These are phyloP conservation scores for Tolmerus cingulatus DNA, from an alignment of 2,888 invertebrate species.

Conservation along the genomic window DNA sequence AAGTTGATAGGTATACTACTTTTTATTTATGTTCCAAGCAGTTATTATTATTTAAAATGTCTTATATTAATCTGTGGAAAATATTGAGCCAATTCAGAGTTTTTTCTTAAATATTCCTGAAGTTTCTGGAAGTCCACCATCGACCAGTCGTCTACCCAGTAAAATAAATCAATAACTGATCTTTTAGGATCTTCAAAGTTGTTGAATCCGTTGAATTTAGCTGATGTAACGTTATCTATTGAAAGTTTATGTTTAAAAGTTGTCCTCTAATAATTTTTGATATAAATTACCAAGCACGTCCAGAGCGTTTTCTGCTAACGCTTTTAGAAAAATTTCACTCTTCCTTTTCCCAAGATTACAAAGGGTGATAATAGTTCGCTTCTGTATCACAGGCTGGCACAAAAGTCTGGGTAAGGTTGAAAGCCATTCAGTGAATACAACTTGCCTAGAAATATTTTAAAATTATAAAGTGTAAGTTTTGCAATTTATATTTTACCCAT, in stretches of 20 bases:
- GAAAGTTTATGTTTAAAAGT: conserved; percentile 52
- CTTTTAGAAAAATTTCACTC: conserved; percentile 65
- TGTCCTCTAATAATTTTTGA: background rate
- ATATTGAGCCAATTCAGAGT: background rate
- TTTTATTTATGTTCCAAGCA: no score
- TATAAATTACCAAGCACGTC: background rate
- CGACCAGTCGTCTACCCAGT: conserved; percentile 61
- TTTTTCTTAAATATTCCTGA: background rate
- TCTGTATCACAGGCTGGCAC: conserved; percentile 64
- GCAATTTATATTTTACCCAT: conserved; percentile 54
- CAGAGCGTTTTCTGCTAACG: conserved; percentile 63
- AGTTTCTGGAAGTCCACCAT: background rate
- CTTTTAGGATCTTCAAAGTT: conserved; percentile 64
- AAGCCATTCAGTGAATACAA: conserved; percentile 66
- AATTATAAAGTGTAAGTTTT: background rate
- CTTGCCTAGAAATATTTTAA: conserved; percentile 51
- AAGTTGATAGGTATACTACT: no score
- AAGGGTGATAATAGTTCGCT: conserved; percentile 67
- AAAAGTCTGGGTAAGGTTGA: conserved; percentile 68
- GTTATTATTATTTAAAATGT: background rate
- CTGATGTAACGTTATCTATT: conserved; percentile 28
- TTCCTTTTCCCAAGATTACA: conserved; percentile 68
- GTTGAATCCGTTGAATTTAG: conserved; percentile 60
- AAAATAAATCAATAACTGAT: conserved; percentile 67
- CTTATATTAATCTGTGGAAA: background rate